phyloP scores from a whole-genome alignment of 2,113 vertebrate species.

The Zapornia atra region DNA sequence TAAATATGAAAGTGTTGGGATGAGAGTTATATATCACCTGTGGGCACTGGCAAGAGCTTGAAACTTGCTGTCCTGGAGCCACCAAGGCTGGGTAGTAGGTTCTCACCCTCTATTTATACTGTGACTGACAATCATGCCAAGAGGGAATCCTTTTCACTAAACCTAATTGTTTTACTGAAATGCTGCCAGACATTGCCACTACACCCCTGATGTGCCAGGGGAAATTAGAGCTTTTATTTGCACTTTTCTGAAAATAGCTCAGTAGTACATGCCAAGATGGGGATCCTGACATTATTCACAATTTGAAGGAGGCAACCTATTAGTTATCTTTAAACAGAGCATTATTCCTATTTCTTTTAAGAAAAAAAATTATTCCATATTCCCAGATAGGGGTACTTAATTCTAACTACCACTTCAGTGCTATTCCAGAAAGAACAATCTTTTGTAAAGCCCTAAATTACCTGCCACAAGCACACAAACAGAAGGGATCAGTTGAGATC shows the following conservation, averaged over 20 bases:
- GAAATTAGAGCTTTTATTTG: slow-evolving; percentile 15
- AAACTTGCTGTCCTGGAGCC: background rate
- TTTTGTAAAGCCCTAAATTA: background rate
- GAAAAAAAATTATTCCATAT: background rate
- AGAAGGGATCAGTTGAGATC: background rate
- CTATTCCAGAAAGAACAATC: background rate
- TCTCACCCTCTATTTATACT: background rate
- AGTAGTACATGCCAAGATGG: background rate
- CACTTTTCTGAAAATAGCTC: slow-evolving; percentile 6
- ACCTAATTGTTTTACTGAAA: slow-evolving; percentile 37
- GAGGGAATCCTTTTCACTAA: slow-evolving; percentile 22
- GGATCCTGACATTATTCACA: slow-evolving; percentile 16
- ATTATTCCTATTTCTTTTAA: background rate
- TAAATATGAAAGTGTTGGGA: background rate
- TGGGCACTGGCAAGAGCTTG: background rate
- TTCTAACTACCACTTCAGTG: background rate
- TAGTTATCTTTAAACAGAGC: background rate
- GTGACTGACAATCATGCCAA: slow-evolving; percentile 4
- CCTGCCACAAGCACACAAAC: background rate
- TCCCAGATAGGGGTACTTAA: background rate
- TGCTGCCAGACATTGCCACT: slow-evolving; percentile 23
- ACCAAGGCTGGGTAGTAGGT: background rate
- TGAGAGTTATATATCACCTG: background rate
- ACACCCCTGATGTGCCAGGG: slow-evolving; percentile 27
- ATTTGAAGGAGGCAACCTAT: background rate